Base-by-base conservation (phyloP, 2,888 invertebrate species). In the Autographa pulchrina region DNA sequence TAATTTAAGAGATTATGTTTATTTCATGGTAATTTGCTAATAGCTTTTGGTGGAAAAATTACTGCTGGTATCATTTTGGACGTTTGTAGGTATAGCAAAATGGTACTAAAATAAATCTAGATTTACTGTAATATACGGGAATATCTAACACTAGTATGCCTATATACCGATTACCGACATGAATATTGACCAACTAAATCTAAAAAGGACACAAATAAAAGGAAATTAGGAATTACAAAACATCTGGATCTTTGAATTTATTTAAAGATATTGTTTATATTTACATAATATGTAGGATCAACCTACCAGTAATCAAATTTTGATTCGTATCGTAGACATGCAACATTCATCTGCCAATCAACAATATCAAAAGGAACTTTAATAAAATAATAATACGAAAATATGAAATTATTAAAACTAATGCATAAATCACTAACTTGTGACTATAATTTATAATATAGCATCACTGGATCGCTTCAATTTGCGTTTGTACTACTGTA, bases 181-280 rank as follows among this genome's bases (percentile, higher is more conserved):
- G 4, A 18, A 9, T 52, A 18, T 25, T 31, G 2, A 56, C 41
- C 9, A 31, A 31, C 6, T 14, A 20, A 31, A 8, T 16, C 14
- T 16, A n/a, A 56, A 56, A 9, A n/a, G 35, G 20, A 14, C 18
- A 0, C 7, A 48, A 56, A 69, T 77, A 68, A 59, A 62, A 31
- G 72, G 75, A 72, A 75, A 72, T 59, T 69, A 11, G 70, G 54
- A 79, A 77, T 72, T 80, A 82, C 66, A 80, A 82, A 77, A 75
- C 77, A 79, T 79, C 60, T 70, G 72, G 71, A 80, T 75, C 77
- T 62, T 83, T 52, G 61, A 77, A 77, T 82, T 84, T 84, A 84
- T 80, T 77, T 73, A 80, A 72, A 62, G 31, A 48, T 62, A 61
- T 52, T 75, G 74, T 65, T 66, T 70, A 65, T 69, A 75, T 72